Evolutionary conservation across 1,140 invertebrate genomes (phyloP).

Genomic region (Anastrepha ludens): DNA sequence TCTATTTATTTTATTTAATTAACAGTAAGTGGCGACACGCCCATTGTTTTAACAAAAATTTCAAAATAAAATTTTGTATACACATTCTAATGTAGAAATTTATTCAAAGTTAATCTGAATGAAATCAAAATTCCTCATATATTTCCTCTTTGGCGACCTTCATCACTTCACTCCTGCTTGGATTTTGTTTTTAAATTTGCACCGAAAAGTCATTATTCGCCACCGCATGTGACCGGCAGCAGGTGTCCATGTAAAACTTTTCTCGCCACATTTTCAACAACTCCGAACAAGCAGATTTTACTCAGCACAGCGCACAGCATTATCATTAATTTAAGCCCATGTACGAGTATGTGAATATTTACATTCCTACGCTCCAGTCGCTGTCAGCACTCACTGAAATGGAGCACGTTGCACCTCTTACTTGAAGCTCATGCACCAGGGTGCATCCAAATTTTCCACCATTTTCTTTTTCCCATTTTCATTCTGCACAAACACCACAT

Average conservation of each 20-base stretch:
- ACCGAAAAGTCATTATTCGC: background rate
- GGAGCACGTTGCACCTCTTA: background rate
- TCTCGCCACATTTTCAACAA: background rate
- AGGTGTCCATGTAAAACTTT: slow-evolving; percentile 4
- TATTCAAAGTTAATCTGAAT: too few relatives aligned
- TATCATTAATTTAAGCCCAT: too few relatives aligned
- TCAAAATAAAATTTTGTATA: too few relatives aligned
- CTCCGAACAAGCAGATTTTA: background rate
- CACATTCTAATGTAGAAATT: too few relatives aligned
- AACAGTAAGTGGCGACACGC: too few relatives aligned
- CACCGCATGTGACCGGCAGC: background rate
- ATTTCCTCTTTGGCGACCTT: too few relatives aligned
- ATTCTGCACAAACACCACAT: background rate
- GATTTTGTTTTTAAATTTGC: background rate
- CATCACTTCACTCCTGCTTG: too few relatives aligned
- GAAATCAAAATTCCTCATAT: background rate
- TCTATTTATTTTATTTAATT: too few relatives aligned
- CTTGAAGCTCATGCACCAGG: background rate
- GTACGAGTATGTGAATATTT: too few relatives aligned
- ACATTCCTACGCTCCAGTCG: background rate
- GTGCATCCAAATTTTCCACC: background rate
- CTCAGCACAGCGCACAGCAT: background rate
- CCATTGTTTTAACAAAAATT: too few relatives aligned
- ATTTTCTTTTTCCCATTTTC: background rate
- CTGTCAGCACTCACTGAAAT: background rate